These are phyloP conservation scores for Oceanodroma tethys DNA, from an alignment of 2,113 vertebrate species.

Conservation along the genomic window DNA sequence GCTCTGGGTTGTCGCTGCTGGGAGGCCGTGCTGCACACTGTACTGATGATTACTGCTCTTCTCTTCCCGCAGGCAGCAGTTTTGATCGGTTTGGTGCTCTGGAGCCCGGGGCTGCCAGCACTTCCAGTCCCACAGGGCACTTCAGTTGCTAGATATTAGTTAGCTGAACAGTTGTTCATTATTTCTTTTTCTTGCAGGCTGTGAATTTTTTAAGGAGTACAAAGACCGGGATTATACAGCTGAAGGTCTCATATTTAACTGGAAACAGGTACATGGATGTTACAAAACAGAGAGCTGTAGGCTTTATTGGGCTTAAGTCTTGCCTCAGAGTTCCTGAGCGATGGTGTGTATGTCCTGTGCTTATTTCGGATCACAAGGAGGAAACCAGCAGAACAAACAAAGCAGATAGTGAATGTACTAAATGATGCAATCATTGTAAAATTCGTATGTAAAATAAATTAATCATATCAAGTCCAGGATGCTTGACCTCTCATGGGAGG, in stretches of 20 bases:
- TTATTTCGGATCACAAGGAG: neutral
- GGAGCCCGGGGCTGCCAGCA: neutral
- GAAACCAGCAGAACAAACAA: neutral
- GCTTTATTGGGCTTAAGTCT: neutral
- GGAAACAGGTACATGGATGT: slow-evolving; percentile 90
- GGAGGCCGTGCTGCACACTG: neutral
- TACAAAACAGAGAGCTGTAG: neutral
- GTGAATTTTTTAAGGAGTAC: slow-evolving; percentile 99
- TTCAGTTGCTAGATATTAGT: neutral
- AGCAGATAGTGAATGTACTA: neutral
- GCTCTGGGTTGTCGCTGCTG: neutral
- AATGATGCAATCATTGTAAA: neutral
- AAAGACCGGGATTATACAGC: slow-evolving; percentile 96
- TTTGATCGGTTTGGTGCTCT: slow-evolving; percentile 16
- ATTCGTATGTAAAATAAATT: neutral
- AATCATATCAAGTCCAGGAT: neutral
- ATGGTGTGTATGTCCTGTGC: neutral
- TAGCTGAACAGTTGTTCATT: neutral
- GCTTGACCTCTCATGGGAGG: neutral
- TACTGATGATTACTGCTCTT: neutral
- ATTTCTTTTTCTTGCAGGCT: slow-evolving; percentile 79
- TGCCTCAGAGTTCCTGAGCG: neutral
- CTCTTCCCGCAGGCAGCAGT: neutral
- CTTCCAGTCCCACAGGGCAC: neutral
- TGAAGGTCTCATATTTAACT: slow-evolving; percentile 97